phyloP scores from a whole-genome alignment of 2,888 invertebrate species.

The Cylindroiulus punctatus region DNA sequence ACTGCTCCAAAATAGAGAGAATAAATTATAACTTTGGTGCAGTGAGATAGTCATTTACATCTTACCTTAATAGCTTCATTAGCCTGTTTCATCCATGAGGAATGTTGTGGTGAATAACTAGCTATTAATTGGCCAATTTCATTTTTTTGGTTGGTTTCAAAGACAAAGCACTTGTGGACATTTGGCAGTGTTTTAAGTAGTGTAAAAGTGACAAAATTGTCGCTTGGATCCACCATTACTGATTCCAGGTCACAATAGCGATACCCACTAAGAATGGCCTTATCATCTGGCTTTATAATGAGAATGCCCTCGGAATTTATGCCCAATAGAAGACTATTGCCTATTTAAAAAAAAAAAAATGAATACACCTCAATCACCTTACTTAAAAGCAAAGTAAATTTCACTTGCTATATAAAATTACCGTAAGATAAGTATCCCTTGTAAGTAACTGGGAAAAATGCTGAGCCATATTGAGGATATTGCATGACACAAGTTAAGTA shows the following conservation, averaged over 20 bases:
- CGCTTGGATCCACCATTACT: constrained; percentile 88
- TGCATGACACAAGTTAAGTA: constrained; percentile 97
- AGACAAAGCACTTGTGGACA: constrained; percentile 87
- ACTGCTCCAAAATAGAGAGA: too few relatives aligned
- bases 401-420: constrained; percentile 62
- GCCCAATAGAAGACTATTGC: constrained; percentile 76
- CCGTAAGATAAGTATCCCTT: constrained; percentile 95
- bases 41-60: background rate
- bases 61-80: constrained; percentile 60
- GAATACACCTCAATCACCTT: background rate
- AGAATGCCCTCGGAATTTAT: constrained; percentile 91
- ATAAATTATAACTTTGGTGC: background rate
- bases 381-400: background rate
- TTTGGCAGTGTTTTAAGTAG: constrained; percentile 75
- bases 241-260: constrained; percentile 91
- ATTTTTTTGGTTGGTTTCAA: constrained; percentile 88
- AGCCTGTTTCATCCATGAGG: constrained; percentile 69
- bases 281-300: constrained; percentile 90
- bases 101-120: constrained; percentile 87
- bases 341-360: constrained; percentile 60
- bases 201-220: constrained; percentile 90
- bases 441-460: constrained; percentile 88
- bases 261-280: constrained; percentile 89
- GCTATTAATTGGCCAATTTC: constrained; percentile 93
- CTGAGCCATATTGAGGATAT: constrained; percentile 90